Evolutionary conservation across 2,113 vertebrate species (phyloP), one percentile per base, ranked within the genome.

Genomic region (Malurus melanocephalus): DNA sequence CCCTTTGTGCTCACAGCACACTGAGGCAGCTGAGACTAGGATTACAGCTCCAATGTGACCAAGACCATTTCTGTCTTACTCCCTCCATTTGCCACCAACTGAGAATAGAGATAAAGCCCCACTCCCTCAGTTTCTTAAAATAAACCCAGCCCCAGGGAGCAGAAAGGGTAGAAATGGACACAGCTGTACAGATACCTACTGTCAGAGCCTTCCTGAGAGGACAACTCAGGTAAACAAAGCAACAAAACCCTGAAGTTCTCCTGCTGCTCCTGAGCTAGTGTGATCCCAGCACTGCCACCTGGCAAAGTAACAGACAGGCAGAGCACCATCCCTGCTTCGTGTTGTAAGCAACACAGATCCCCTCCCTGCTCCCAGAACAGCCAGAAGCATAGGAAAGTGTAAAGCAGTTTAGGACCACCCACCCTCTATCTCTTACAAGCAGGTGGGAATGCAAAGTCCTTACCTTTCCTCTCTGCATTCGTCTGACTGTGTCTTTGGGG

Each of bases 381-480:
- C 60, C 74, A 80, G 42, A 46, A 80, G n/a, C 56, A 80, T 0
- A 38, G 23, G 22, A 15, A 68, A 68, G 11, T 3, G 6, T 40
- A 85, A 80, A 67, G 24, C 35, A 65, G n/a, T n/a, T 78, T 64
- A 84, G 43, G 24, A 62, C 6, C 57, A 71, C 33, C 28, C 49
- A 86, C 19, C 9, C 51, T 49, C n/a, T 6, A 2, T 20, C 43
- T 65, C 80, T 53, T 40, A 45, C 42, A 85, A 91, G 81, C 45
- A 91, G 23, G 26, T 43, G 20, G 7, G 51, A 87, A 20, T n/a
- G 15, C 5, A 17, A 82, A n/a, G 51, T 56, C 57, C 92, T 93
- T 96, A 99, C 99, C 98, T 99, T 99, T 92, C 99, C 99, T 67
- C 97, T 98, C 89, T 98, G 98, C 96, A 99, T 98, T 72, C 98